Conservation (phyloP, 2,888 invertebrate genomes). For the Xylota segnis region DNA sequence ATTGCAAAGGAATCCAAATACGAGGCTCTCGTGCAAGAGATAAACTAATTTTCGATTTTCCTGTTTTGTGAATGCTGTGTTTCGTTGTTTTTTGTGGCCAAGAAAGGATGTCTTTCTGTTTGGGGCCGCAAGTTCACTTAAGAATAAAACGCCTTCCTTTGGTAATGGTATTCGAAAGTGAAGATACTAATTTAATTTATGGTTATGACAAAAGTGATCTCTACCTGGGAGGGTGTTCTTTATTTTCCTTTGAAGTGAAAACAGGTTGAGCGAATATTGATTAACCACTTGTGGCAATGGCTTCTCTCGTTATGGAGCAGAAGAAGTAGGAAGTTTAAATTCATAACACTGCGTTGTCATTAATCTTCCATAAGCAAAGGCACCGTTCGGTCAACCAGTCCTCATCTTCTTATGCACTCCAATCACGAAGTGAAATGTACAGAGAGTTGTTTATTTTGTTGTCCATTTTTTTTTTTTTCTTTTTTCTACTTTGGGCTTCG, state of each 20-base stretch:
- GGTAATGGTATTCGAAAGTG: constrained; percentile 16
- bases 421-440: constrained; percentile 20
- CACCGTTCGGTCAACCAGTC: constrained; percentile 10
- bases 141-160: neutral
- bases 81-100: neutral
- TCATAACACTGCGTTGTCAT: constrained; percentile 27
- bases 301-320: neutral
- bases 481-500: neutral
- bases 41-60: constrained; percentile 45
- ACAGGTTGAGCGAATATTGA: constrained; percentile 1
- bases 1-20: neutral
- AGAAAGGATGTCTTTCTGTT: constrained; percentile 3
- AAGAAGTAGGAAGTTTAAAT: constrained; percentile 50
- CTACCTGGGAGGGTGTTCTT: neutral
- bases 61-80: constrained; percentile 9
- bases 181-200: constrained; percentile 21
- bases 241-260: neutral
- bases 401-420: constrained; percentile 15
- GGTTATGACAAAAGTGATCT: constrained; percentile 6
- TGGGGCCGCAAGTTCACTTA: neutral
- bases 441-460: neutral
- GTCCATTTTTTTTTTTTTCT: constrained; percentile 3
- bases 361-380: constrained; percentile 2
- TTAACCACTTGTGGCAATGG: neutral
- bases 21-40: constrained; percentile 13